A percentile compares a stretch with the other conserved stretches of the same genome.
Evolutionary conservation across 2,888 invertebrate species (phyloP).

Genomic region (Sepioteuthis lessoniana): DNA sequence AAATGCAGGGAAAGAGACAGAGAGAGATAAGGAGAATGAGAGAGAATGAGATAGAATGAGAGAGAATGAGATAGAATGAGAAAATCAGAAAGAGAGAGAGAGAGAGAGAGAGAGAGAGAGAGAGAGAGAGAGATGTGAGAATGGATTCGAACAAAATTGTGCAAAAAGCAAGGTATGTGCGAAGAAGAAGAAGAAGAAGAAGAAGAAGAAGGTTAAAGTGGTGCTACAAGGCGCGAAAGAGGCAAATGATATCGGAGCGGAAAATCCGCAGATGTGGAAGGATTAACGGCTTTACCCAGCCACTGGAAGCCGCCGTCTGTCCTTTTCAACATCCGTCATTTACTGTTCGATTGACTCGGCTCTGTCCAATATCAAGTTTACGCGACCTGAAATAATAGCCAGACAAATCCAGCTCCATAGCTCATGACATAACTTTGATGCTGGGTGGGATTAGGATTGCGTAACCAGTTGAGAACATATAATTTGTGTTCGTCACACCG

Average conservation of each 20-base stretch:
- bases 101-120: no score
- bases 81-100: no score
- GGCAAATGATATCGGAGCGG: not conserved
- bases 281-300: not conserved
- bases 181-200: no score
- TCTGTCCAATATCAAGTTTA: constrained; percentile 18
- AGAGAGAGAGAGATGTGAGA: no score
- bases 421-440: not conserved
- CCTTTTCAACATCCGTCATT: not conserved
- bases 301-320: not conserved
- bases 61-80: not conserved
- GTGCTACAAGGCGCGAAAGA: not conserved
- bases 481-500: not conserved
- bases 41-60: not conserved
- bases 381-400: not conserved
- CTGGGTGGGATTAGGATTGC: not conserved
- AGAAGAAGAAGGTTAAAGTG: not conserved
- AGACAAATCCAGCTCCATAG: not conserved
- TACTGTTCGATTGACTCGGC: not conserved
- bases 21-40: no score
- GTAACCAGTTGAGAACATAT: not conserved
- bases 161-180: no score
- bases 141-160: no score
- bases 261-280: not conserved
- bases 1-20: no score